These are phyloP conservation scores for Lissocephala sabroskyi DNA, from an alignment of 2,888 invertebrate species.

Conservation along the genomic window DNA sequence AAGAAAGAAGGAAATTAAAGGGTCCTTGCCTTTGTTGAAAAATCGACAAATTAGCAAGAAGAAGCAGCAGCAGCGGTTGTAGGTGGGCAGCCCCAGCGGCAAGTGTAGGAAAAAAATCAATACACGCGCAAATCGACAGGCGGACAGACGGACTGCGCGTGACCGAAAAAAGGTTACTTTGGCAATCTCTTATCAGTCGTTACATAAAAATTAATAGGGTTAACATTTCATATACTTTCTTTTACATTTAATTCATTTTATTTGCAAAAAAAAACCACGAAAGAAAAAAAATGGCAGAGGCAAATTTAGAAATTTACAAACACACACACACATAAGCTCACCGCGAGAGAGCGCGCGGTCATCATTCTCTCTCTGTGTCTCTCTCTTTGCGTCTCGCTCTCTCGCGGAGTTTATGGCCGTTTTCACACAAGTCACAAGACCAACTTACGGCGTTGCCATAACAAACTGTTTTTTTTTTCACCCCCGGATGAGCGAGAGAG, in stretches of 20 bases:
- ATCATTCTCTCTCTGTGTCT: neutral
- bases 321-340: conserved; percentile 8
- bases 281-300: conserved; percentile 39
- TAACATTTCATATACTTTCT: conserved; percentile 30
- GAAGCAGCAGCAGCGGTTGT: conserved; percentile 31
- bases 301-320: conserved; percentile 41
- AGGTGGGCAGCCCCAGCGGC: conserved; percentile 31
- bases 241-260: conserved; percentile 29
- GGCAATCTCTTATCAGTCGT: neutral
- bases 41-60: conserved; percentile 62
- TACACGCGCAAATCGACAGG: conserved; percentile 23
- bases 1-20: neutral
- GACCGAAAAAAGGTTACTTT: conserved; percentile 23
- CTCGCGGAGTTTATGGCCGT: conserved; percentile 47
- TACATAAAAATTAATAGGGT: neutral
- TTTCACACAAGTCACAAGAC: conserved; percentile 53
- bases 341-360: conserved; percentile 5
- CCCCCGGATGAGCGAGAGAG: too few species aligned
- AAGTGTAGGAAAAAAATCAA: conserved; percentile 41
- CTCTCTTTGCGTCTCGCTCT: conserved; percentile 18
- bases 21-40: conserved; percentile 41
- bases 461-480: conserved; percentile 22
- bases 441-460: conserved; percentile 48
- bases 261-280: too few species aligned
- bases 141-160: conserved; percentile 40